Base-by-base conservation (phyloP, 2,888 invertebrate genomes). In the Tetrapedia diversipes region DNA sequence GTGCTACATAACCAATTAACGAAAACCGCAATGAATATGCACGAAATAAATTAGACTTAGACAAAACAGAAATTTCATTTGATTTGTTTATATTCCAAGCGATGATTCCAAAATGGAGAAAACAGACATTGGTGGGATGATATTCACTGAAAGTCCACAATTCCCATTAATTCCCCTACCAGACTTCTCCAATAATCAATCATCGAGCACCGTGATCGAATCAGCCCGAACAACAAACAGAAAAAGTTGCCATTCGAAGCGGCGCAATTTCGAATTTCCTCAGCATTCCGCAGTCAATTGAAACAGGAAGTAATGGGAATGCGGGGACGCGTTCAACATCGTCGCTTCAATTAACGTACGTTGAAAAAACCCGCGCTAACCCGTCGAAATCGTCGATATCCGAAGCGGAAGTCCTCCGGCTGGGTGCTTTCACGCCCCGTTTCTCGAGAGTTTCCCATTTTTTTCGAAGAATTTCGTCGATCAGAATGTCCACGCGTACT, bases 281-380 rank as follows among this genome's bases (percentile, higher is more conserved):
- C n/a, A 29, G 24, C 43, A 32, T 63, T 65, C 47, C 39, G 24
- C 22, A 32, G 16, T 34, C 59, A 19, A 72, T n/a, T 54, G 66
- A 72, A 67, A 64, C 39, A 54, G 67, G 54, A 79, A 64, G 74
- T 66, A 66, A 79, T 56, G 69, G 65, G 22, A 27, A 41, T 29
- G 37, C 37, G 63, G 19, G 39, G 41, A 61, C 56, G 61, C 69
- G 34, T 59, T 72, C 57, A 57, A 73, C 24, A 57, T 32, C 68
- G 51, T 24, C 32, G 37, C 51, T 56, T 45, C 79, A 47, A 70
- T 60, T 34, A 76, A 76, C 54, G 77, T 47, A 41, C 56, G 14
- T 37, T 7, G 41, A 14, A 59, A 39, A 43, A 71, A 7, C 22
- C 6, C 7, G n/a, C 22, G 32, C 10, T 54, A 60, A 70, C 22